Conservation (phyloP, 2,888 invertebrate genomes). For the Agriopis leucophaearia region DNA sequence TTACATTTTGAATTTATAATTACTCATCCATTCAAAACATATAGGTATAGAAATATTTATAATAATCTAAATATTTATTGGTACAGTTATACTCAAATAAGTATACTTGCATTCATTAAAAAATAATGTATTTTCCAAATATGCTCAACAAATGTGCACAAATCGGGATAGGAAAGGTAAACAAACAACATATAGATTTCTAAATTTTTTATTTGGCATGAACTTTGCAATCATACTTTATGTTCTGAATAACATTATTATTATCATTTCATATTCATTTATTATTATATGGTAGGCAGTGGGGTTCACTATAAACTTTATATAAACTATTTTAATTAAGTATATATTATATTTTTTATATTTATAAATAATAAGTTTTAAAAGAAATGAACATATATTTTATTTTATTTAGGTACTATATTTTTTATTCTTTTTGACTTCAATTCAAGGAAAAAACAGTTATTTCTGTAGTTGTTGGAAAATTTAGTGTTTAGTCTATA, state of each 20-base stretch:
- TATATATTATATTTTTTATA: no score
- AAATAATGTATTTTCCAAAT: neutral
- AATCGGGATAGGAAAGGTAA: slow-evolving; percentile 42
- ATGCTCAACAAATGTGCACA: slow-evolving; percentile 12
- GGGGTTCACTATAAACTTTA: neutral
- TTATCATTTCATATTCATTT: neutral
- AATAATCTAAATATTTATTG: no score
- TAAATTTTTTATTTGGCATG: slow-evolving; percentile 46
- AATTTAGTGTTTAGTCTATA: neutral
- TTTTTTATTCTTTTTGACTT: neutral
- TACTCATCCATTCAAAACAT: no score
- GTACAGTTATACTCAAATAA: neutral
- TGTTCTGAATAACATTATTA: neutral
- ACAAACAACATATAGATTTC: slow-evolving; percentile 60
- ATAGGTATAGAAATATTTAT: no score
- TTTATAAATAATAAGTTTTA: no score
- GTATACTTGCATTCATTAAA: neutral
- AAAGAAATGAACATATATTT: no score
- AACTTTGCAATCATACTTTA: neutral
- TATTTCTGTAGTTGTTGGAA: neutral
- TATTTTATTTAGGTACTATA: no score
- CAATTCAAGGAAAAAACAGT: neutral
- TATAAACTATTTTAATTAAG: neutral
- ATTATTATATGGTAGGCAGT: slow-evolving; percentile 21
- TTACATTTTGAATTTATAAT: neutral